Conservation (phyloP, 2,113 vertebrate species). For the Coryphaenoides rupestris region DNA sequence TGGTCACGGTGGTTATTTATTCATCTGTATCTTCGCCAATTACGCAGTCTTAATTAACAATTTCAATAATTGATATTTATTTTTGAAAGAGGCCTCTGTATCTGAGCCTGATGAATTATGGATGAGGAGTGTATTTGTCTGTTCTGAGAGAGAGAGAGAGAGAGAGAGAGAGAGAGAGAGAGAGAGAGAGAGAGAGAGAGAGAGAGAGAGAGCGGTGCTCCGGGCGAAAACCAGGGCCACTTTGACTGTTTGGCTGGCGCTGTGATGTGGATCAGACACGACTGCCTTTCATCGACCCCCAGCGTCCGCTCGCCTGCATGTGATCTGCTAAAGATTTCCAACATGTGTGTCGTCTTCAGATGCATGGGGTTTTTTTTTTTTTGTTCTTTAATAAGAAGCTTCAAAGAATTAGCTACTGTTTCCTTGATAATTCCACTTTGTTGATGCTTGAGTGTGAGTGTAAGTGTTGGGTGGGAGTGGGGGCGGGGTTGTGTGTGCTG, state of each 20-base stretch:
- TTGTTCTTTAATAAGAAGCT: constrained; percentile 62
- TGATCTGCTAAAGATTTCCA: constrained; percentile 72
- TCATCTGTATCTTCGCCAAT: constrained; percentile 74
- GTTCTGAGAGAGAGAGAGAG: constrained; percentile 63
- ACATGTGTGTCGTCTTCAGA: constrained; percentile 60
- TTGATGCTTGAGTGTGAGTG: not conserved
- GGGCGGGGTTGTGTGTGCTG: constrained; percentile 41
- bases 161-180: constrained; percentile 67
- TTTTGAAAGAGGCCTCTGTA: constrained; percentile 70
- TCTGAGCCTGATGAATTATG: constrained; percentile 71
- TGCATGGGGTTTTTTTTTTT: constrained; percentile 50
- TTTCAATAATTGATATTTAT: constrained; percentile 83
- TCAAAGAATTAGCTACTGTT: constrained; percentile 67
- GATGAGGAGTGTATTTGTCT: constrained; percentile 73
- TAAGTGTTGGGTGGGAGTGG: constrained; percentile 38
- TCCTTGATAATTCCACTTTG: constrained; percentile 66
- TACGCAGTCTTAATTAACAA: constrained; percentile 73
- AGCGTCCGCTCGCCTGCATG: constrained; percentile 61
- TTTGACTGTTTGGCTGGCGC: constrained; percentile 70
- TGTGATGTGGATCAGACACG: constrained; percentile 73
- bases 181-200: constrained; percentile 67
- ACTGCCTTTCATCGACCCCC: constrained; percentile 72
- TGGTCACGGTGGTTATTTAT: constrained; percentile 71
- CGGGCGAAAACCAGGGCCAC: constrained; percentile 71
- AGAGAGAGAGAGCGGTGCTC: constrained; percentile 66